Conservation (phyloP, 92 coral and sea anemone genomes). For the Palythoa caribaeorum region DNA sequence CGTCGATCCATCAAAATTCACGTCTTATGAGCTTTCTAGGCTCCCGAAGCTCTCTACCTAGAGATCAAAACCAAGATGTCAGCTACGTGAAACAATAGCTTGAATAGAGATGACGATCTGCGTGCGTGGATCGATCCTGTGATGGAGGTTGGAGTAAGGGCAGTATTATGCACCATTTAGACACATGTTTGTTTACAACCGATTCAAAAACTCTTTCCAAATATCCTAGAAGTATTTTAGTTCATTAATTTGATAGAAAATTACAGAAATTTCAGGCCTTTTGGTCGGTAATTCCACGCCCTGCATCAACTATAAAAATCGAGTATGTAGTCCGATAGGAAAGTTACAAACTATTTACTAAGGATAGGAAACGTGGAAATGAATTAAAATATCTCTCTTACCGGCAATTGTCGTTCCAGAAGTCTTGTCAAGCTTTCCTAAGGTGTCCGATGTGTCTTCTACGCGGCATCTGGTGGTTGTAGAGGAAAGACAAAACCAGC, state of each 20-base stretch:
- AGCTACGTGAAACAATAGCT: slow-evolving; percentile 83
- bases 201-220: slow-evolving; percentile 68
- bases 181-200: slow-evolving; percentile 95
- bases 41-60: slow-evolving; percentile 64
- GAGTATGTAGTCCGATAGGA: slow-evolving; percentile 89
- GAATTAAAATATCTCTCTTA: slow-evolving; percentile 85
- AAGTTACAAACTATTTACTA: slow-evolving; percentile 91
- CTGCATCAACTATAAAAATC: slow-evolving; percentile 92
- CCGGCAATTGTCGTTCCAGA: slow-evolving; percentile 88
- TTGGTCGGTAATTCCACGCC: slow-evolving; percentile 93
- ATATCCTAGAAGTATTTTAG: slow-evolving; percentile 65
- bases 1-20: slow-evolving; percentile 87
- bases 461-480: slow-evolving; percentile 86
- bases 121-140: slow-evolving; percentile 82
- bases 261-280: slow-evolving; percentile 61
- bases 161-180: slow-evolving; percentile 77
- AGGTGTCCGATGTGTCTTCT: slow-evolving; percentile 74
- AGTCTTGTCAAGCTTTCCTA: slow-evolving; percentile 70
- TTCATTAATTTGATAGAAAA: slow-evolving; percentile 49
- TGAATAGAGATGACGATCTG: slow-evolving; percentile 82
- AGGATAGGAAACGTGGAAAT: slow-evolving; percentile 91
- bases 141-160: slow-evolving; percentile 85
- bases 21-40: slow-evolving; percentile 27
- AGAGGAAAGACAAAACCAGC: slow-evolving; percentile 98
- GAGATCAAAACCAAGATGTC: slow-evolving; percentile 92